Evolutionary conservation across 2,797 vertebrate genomes (phyloP), one percentile per base, ranked within the genome.

Genomic region (Phrynocephalus guinanensis): DNA sequence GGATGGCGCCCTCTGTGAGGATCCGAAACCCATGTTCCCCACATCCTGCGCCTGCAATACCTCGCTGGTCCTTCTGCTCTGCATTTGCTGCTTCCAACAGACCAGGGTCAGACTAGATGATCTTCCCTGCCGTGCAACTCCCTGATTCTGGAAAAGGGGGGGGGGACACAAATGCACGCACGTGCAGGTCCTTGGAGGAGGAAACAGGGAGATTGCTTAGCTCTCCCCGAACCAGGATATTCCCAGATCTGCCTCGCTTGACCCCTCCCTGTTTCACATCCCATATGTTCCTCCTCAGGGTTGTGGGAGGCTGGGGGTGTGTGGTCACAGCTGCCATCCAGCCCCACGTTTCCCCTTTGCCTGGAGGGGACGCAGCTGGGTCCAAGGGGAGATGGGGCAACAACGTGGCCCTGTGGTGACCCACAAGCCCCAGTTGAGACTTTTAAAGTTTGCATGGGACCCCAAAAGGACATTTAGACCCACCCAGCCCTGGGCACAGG

Each of bases 211-310:
- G 38, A 44, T 44, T 44, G 38, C 38, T 44, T 44, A 56, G 52
- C 86, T 88, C 67, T 28, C 44, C 89, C 92, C 83, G 52, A 92
- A 79, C 86, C 90, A 92, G 60, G 18, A 33, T 84, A 93, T 88
- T 90, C 91, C 84, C 89, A 56, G 79, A 85, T 87, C 82, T 63
- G 86, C 68, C 16, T 91, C 90, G 89, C 89, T 89, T 88, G 38
- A 75, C 76, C 11, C 81, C 89, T 77, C 80, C 50, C 76, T 79
- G 76, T 83, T 85, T 88, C 89, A 79, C 92, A 13, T 90, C 70
- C 91, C 90, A 88, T 88, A 89, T 91, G 87, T 80, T 86, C 79
- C 86, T 84, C 91, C 91, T 83, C 79, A 48, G 90, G 94, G 92
- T 82, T 8, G 11, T 10, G 6, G 26, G 68, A n/a, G 76, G 38